These are phyloP conservation scores for Rhineura floridana DNA, from an alignment of 2,113 vertebrate species.

Conservation along the genomic window DNA sequence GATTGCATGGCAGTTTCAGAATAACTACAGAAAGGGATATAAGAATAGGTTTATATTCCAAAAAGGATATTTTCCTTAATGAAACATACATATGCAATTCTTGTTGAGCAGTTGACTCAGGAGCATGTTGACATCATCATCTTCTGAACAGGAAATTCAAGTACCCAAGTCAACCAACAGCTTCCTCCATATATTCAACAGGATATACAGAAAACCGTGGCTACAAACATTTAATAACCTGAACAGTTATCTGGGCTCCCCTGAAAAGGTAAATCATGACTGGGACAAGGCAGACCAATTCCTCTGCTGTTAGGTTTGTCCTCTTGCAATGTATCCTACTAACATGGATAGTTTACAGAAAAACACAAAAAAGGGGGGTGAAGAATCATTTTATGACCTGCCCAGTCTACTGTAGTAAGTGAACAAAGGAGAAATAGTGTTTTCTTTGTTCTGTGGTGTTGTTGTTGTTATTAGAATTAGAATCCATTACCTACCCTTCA, in stretches of 20 bases:
- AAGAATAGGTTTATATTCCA: rapidly evolving
- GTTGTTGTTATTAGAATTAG: too few species aligned
- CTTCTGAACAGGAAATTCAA: background rate
- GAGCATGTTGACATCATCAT: background rate
- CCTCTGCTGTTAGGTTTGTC: background rate
- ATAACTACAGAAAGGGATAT: background rate
- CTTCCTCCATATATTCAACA: background rate
- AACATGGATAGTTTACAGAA: background rate
- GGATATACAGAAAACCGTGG: background rate
- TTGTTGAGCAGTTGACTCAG: background rate
- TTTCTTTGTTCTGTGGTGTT: background rate
- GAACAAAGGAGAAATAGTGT: background rate
- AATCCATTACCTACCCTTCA: too few species aligned
- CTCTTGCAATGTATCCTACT: background rate
- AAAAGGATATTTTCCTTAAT: background rate
- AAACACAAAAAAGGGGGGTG: background rate
- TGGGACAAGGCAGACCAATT: background rate
- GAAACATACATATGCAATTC: background rate
- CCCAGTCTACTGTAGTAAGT: background rate
- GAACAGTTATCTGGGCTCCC: background rate
- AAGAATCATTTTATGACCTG: background rate
- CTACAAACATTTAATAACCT: background rate
- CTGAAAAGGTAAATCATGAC: background rate
- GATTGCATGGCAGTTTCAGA: background rate
- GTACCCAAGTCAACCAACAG: background rate